Percentiles rank a stretch among this genome's conserved stretches.
These are phyloP conservation scores for Ophioderma brevispina DNA, from an alignment of 35 echinoderm and acorn worm genomes.

Conservation along the genomic window DNA sequence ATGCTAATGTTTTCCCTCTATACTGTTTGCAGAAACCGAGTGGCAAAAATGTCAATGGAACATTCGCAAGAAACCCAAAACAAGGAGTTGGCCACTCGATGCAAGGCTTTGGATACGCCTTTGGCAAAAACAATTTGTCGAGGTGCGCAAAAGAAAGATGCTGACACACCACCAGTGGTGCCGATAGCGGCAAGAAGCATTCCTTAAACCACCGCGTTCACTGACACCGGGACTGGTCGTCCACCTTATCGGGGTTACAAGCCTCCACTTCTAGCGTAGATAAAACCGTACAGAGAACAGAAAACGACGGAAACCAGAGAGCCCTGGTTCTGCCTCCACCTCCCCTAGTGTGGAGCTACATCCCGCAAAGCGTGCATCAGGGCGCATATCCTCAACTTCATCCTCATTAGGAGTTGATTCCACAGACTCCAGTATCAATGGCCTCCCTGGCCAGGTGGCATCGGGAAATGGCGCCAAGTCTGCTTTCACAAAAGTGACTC, in stretches of 20 bases:
- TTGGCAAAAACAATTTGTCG: constrained; percentile 71
- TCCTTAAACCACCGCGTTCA: background rate
- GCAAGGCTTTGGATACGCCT: constrained; percentile 49
- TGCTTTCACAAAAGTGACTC: constrained; percentile 16
- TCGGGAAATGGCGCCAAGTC: constrained; percentile 6
- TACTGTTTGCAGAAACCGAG: constrained; percentile 65
- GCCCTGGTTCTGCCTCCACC: background rate
- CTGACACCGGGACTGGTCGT: constrained; percentile 33
- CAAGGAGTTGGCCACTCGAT: constrained; percentile 45
- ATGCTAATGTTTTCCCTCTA: too few relatives aligned
- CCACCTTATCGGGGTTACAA: constrained; percentile 34
- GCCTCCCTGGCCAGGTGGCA: background rate
- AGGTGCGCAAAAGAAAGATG: background rate
- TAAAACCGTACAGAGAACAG: constrained; percentile 67
- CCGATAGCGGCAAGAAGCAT: background rate
- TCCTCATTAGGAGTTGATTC: too few relatives aligned
- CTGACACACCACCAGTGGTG: background rate
- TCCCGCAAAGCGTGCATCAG: background rate
- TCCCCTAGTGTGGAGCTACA: constrained; percentile 2
- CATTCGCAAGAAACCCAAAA: constrained; percentile 67
- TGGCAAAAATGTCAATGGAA: constrained; percentile 76
- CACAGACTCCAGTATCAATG: constrained; percentile 17
- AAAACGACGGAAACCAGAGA: constrained; percentile 62
- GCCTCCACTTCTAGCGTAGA: constrained; percentile 48
- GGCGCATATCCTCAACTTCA: background rate